Evolutionary conservation across 2,888 invertebrate genomes (phyloP), one percentile per base, ranked within the genome.

Genomic region (Leptogaster cylindrica): DNA sequence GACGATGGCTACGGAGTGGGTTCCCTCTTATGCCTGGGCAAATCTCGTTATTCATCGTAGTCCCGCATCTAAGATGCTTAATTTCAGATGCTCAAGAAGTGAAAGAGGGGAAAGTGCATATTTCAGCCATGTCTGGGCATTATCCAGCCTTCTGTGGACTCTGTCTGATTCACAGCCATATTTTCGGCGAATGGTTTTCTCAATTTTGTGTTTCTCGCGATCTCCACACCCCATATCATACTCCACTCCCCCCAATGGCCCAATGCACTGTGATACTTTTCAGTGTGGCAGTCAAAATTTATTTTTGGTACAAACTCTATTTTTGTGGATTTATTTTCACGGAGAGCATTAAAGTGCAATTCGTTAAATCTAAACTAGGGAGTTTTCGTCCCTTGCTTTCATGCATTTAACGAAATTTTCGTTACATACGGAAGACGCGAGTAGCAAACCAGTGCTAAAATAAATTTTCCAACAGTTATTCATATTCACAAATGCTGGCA

Each of bases 21-120:
- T 23, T 48, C 48, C 6, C 14, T n/a, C 16, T 14, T 33, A 14
- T 6, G 61, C 61, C 18, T 14, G 27, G 28, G 14, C 16, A 20
- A 25, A 23, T 58, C 39, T 18, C 39, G 25, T 36, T 23, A 12
- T 36, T 58, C 39, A 36, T 20, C 20, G 44, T 12, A 39, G 44
- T 18, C 61, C 28, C 50, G 64, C 64, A 50, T 64, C 50, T 64
- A 50, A 48, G 33, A 64, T 31, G 64, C 64, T 64, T 48, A 64
- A 64, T 64, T 64, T 64, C 25, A 64, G 23, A 64, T 64, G 50
- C 36, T 51, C 39, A 39, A 50, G 16, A 18, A 65, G 39, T 39
- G 36, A 36, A 33, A 50, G 23, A 20, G 25, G 39, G 16, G 50
- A 50, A 50, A 39, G 25, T 31, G 25, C 50, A 51, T 65, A 36